Percentiles rank a stretch among this genome's conserved stretches.
Conservation (phyloP, 2,113 vertebrate species). For the Calypte anna region DNA sequence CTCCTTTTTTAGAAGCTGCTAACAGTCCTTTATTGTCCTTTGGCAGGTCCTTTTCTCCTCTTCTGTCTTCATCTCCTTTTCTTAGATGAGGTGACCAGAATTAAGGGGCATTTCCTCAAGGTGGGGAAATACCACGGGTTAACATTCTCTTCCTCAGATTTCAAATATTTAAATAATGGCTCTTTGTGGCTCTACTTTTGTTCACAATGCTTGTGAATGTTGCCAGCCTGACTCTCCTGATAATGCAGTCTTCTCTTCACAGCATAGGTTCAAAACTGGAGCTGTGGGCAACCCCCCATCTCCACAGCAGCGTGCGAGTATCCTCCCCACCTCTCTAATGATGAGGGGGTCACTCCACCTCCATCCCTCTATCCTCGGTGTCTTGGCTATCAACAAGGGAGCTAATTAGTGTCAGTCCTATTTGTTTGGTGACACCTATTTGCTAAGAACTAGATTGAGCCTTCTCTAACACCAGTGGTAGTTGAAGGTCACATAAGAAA, state of each 20-base stretch:
- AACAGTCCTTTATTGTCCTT: not conserved
- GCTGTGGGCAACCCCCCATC: not conserved
- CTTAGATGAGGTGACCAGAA: not conserved
- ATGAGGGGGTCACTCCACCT: not conserved
- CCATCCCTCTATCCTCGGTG: not conserved
- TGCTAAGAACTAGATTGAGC: constrained; percentile 11
- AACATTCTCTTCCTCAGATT: not conserved
- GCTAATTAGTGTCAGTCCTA: constrained; percentile 58
- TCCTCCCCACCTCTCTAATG: not conserved
- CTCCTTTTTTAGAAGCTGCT: not conserved
- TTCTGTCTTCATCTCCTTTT: not conserved
- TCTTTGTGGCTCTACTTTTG: not conserved
- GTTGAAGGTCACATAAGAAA: constrained; percentile 48
- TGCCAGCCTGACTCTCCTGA: not conserved
- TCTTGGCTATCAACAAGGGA: constrained; percentile 15
- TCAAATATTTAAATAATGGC: not conserved
- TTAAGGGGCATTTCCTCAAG: not conserved
- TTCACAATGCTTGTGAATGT: not conserved
- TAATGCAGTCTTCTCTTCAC: not conserved
- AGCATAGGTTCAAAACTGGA: not conserved
- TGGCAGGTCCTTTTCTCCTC: not conserved
- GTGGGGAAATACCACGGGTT: not conserved
- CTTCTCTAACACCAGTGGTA: not conserved
- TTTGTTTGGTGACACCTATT: constrained; percentile 47
- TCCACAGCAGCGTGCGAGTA: not conserved